Evolutionary conservation across 2,888 invertebrate species (phyloP), one percentile per base, ranked within the genome.

Genomic region (Brenthis ino): DNA sequence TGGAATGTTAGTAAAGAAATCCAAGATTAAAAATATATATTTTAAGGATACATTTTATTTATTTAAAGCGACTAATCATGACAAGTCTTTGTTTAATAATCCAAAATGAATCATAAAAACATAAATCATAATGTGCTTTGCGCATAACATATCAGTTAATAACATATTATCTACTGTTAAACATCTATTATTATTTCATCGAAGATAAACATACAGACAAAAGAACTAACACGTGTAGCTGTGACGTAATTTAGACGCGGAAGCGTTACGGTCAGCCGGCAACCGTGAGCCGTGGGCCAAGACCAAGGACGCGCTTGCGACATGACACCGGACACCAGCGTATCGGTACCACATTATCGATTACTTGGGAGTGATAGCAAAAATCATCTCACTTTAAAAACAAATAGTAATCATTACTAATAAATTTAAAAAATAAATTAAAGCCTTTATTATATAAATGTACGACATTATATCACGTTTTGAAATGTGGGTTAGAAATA

Each of bases 251-350:
- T 73, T 75, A 80, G 61, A 87, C 80, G 83, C 87, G 89, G 91
- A 91, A 90, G 85, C 78, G 85, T 83, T 84, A 86, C 88, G 88
- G 87, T 81, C 81, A 83, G 85, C 78, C 86, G 74, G 68, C 57
- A 73, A 68, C 68, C 73, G 70, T 71, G 64, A 70, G 79, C 76
- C 80, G 74, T 76, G 71, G 73, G 78, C 80, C 79, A 80, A 77
- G 86, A 83, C 86, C 89, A 88, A 88, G 88, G 89, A 86, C 89
- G 79, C 80, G 79, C 80, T 82, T 80, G 80, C 81, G 79, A 78
- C 83, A 79, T 76, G 82, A 82, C 77, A 82, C 75, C 79, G 82
- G 76, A 76, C 74, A 85, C 82, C 88, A 83, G 85, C 82, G 51
- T 77, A 76, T 74, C 73, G 72, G 81, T 61, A 63, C 70, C 68